Evolutionary conservation across 1,140 invertebrate genomes (phyloP).

Genomic region (Sesamia nonagrioides): DNA sequence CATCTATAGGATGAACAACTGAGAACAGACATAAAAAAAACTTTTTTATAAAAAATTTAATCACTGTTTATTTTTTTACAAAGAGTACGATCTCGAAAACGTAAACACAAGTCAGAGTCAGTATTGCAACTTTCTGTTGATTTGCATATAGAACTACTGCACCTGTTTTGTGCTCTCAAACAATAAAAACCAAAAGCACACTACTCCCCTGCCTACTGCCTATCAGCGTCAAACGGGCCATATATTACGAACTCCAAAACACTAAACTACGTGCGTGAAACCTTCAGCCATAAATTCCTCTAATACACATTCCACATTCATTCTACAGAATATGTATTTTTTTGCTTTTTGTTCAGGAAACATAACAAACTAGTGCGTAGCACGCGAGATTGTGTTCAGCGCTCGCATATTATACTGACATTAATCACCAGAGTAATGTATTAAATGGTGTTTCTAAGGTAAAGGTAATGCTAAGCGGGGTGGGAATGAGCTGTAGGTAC

Average conservation of each 20-base stretch:
- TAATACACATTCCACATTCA: conserved; percentile 31
- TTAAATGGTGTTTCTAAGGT: neutral
- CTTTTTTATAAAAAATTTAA: too few species aligned
- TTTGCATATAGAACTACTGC: too few species aligned
- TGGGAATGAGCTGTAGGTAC: neutral
- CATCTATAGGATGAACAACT: too few species aligned
- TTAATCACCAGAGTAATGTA: conserved; percentile 19
- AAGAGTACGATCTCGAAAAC: too few species aligned
- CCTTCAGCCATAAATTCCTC: conserved; percentile 26
- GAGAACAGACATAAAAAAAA: too few species aligned
- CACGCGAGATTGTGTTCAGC: conserved; percentile 31
- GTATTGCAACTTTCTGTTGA: too few species aligned
- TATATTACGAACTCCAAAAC: conserved; percentile 6
- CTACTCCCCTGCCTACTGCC: neutral
- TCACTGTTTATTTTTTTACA: too few species aligned
- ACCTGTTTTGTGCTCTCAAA: too few species aligned
- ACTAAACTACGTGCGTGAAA: conserved; percentile 16
- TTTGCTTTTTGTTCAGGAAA: conserved; percentile 35
- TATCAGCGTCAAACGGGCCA: conserved; percentile 6
- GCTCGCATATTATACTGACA: conserved; percentile 8
- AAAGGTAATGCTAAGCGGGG: neutral
- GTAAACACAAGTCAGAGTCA: too few species aligned
- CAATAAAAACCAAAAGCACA: neutral
- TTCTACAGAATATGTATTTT: conserved; percentile 8
- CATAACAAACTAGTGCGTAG: conserved; percentile 28